phyloP scores from a whole-genome alignment of 1,140 invertebrate genomes.

The Kradibia gibbosae region DNA sequence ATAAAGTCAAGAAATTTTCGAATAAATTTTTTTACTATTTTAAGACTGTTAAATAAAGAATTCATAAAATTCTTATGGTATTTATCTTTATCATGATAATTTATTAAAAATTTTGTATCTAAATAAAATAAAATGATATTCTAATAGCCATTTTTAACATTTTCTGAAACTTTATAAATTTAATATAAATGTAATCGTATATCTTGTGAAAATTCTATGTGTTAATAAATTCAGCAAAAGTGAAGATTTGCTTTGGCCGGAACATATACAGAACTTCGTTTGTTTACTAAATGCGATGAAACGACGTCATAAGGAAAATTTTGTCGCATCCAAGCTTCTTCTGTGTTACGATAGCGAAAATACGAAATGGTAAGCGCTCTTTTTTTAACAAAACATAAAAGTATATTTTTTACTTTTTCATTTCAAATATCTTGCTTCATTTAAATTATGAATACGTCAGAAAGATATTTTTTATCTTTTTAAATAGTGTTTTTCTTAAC shows the following conservation, averaged over 20 bases:
- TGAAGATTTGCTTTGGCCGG: constrained; percentile 10
- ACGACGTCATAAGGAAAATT: constrained; percentile 44
- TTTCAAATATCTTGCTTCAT: constrained; percentile 29
- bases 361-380: constrained; percentile 45
- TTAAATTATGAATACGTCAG: background rate
- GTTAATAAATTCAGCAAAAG: constrained; percentile 36
- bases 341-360: constrained; percentile 53
- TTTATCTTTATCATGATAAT: background rate
- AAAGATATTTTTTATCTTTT: background rate
- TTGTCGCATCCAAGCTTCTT: constrained; percentile 34
- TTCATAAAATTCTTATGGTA: background rate
- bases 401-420: constrained; percentile 29
- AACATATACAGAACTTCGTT: constrained; percentile 13
- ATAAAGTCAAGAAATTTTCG: background rate
- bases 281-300: constrained; percentile 42
- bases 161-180: constrained; percentile 19
- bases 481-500: background rate
- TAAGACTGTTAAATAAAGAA: background rate
- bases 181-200: constrained; percentile 13
- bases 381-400: background rate
- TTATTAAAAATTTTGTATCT: background rate
- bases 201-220: background rate
- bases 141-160: constrained; percentile 3
- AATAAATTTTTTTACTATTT: background rate
- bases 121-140: background rate